Evolutionary conservation across 2,888 invertebrate species (phyloP).

Genomic region (Philhelius pedissequus): DNA sequence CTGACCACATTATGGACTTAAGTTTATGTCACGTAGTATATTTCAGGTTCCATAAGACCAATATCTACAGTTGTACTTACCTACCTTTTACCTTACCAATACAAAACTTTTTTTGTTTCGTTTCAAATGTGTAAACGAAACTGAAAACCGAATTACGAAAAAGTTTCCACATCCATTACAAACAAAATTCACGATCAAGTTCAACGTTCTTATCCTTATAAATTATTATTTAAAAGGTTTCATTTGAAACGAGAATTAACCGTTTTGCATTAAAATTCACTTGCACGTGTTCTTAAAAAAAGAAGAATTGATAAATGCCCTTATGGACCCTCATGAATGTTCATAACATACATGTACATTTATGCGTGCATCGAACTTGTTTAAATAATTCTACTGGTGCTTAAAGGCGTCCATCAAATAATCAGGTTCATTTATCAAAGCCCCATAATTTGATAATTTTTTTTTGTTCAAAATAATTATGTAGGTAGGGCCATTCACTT

Average conservation of each 20-base stretch:
- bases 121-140: too few relatives aligned
- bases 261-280: background rate
- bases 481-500: background rate
- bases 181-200: background rate
- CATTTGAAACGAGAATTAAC: background rate
- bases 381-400: background rate
- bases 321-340: background rate
- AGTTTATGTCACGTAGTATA: too few relatives aligned
- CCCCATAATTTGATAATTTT: background rate
- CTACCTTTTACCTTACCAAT: too few relatives aligned
- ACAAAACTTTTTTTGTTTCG: too few relatives aligned
- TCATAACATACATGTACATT: too few relatives aligned
- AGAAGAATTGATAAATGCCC: background rate
- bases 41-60: too few relatives aligned
- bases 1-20: too few relatives aligned
- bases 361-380: background rate
- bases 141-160: background rate
- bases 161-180: background rate
- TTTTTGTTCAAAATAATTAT: background rate
- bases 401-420: background rate
- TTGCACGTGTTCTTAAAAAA: background rate
- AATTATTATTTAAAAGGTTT: background rate
- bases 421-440: background rate
- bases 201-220: background rate
- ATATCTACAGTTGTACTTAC: too few relatives aligned